Conservation (phyloP, 1,140 invertebrate genomes). For the Reticulitermes speratus region DNA sequence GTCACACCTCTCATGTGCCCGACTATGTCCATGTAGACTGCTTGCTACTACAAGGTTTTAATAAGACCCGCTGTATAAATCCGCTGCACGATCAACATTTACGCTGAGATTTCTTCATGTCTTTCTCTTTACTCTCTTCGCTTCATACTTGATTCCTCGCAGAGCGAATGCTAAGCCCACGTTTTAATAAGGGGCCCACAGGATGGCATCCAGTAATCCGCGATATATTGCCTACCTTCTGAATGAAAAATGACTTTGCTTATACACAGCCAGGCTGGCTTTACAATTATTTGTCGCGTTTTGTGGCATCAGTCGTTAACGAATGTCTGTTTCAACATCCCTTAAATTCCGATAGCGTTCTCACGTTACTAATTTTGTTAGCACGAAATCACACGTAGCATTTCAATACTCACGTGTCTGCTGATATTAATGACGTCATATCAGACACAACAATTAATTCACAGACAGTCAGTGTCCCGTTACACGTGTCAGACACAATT, state of each 20-base stretch:
- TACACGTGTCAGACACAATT: too few species aligned
- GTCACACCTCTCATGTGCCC: neutral
- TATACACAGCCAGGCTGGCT: neutral
- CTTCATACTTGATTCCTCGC: neutral
- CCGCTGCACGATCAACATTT: neutral
- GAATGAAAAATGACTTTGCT: neutral
- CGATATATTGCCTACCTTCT: neutral
- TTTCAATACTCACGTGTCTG: too few species aligned
- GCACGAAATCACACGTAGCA: neutral
- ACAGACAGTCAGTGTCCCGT: too few species aligned
- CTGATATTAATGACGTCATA: too few species aligned
- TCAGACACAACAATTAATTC: too few species aligned
- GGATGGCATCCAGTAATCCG: neutral
- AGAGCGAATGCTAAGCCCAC: neutral
- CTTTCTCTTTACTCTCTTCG: neutral
- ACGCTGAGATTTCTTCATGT: neutral
- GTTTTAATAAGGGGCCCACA: neutral
- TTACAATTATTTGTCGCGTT: neutral
- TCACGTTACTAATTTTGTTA: neutral
- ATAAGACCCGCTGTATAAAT: neutral
- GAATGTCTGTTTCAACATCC: too few species aligned
- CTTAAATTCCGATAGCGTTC: neutral
- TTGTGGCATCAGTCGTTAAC: too few species aligned
- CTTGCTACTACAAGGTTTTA: constrained; percentile 3
- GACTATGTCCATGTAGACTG: neutral